A percentile compares a stretch with the other conserved stretches of the same genome.
These are phyloP conservation scores for Oncorhynchus mykiss DNA, from an alignment of 2,113 vertebrate species.

Conservation along the genomic window DNA sequence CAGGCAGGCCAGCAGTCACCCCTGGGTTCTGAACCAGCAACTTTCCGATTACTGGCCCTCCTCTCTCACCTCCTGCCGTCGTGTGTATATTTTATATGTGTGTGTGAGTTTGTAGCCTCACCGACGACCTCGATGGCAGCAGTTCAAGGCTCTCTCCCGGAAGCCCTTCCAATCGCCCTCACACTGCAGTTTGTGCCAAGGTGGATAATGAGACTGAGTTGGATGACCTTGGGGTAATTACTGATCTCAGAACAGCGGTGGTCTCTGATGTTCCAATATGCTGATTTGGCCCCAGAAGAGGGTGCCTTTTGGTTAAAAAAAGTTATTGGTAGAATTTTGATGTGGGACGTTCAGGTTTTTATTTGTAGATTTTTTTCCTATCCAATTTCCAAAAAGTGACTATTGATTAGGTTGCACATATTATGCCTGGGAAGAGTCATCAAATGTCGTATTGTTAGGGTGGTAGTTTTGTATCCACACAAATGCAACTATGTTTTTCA, in stretches of 20 bases:
- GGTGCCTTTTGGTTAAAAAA: neutral
- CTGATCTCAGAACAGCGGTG: constrained; percentile 10
- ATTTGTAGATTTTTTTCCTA: too few species aligned
- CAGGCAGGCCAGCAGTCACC: too few species aligned
- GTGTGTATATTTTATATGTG: too few species aligned
- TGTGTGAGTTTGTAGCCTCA: neutral
- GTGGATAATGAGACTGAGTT: constrained; percentile 31
- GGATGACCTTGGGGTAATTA: constrained; percentile 44
- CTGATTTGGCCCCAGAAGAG: constrained; percentile 4
- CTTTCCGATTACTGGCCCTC: too few species aligned
- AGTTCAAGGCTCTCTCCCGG: constrained; percentile 7
- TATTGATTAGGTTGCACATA: neutral
- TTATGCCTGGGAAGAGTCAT: neutral
- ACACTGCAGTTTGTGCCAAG: constrained; percentile 23
- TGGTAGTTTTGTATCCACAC: too few species aligned
- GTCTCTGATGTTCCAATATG: neutral
- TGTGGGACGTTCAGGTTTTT: neutral
- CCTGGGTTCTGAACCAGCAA: too few species aligned
- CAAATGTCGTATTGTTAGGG: neutral
- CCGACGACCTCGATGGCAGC: constrained; percentile 28
- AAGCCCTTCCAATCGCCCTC: constrained; percentile 20
- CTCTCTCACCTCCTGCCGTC: too few species aligned
- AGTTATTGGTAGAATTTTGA: constrained; percentile 2
- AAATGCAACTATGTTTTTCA: too few species aligned
- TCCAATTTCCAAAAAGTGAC: neutral